Conservation (phyloP, 2,888 invertebrate species). For the Tetragnatha montana region DNA sequence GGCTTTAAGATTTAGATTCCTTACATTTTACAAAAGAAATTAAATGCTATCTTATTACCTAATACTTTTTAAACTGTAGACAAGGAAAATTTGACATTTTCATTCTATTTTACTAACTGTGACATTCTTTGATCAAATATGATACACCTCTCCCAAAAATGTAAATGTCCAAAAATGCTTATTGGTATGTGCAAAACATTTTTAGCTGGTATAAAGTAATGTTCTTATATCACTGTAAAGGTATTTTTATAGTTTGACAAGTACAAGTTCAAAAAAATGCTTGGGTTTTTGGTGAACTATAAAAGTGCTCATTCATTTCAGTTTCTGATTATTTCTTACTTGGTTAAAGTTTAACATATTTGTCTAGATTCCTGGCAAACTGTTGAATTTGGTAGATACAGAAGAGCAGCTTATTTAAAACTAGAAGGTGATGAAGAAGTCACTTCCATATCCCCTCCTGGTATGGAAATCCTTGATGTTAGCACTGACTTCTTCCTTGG, state of each 20-base stretch:
- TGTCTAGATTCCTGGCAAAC: constrained; percentile 63
- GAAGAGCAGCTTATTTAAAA: constrained; percentile 66
- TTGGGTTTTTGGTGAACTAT: not conserved
- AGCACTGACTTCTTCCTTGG: constrained; percentile 67
- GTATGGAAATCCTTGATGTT: constrained; percentile 70
- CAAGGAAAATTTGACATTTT: not conserved
- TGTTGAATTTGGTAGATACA: constrained; percentile 64
- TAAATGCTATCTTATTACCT: not conserved
- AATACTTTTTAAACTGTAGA: not conserved
- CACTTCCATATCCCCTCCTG: constrained; percentile 59
- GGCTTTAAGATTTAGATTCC: not conserved
- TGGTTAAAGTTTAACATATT: not conserved
- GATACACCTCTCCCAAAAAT: too few species aligned
- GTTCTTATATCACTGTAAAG: too few species aligned
- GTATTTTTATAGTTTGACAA: too few species aligned
- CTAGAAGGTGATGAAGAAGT: constrained; percentile 66
- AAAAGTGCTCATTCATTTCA: not conserved
- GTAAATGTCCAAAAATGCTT: too few species aligned
- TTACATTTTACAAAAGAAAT: not conserved
- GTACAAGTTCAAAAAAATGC: not conserved
- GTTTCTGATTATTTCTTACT: not conserved
- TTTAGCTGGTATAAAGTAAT: too few species aligned
- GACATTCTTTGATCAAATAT: too few species aligned
- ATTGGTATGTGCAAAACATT: too few species aligned
- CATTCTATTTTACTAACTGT: too few species aligned